Conservation (phyloP, 2,797 vertebrate genomes). For the Cygnus olor region DNA sequence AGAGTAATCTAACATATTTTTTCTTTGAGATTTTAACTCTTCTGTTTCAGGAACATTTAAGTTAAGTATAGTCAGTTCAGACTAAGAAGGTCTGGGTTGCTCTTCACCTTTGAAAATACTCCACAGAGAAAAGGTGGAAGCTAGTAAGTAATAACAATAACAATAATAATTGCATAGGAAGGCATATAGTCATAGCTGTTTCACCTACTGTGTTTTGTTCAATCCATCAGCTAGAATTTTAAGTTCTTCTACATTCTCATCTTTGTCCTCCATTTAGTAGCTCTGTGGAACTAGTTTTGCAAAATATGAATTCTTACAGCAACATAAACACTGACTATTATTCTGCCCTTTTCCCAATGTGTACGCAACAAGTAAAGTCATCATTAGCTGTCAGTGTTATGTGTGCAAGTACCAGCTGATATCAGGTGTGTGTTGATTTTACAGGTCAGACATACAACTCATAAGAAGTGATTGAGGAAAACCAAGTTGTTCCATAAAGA, state of each 20-base stretch:
- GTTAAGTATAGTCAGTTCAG: not conserved
- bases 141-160: not conserved
- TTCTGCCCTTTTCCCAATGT: not conserved
- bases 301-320: not conserved
- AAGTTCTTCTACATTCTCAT: not conserved
- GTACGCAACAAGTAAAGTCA: not conserved
- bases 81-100: not conserved
- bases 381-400: not conserved
- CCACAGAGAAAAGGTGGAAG: not conserved
- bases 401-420: not conserved
- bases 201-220: not conserved
- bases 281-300: not conserved
- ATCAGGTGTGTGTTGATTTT: not conserved
- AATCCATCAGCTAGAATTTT: not conserved
- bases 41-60: not conserved
- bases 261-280: not conserved
- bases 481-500: not conserved
- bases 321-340: not conserved
- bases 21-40: not conserved
- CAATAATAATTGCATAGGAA: too few relatives aligned
- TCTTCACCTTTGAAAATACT: not conserved
- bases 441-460: not conserved
- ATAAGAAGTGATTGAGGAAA: fast-evolving
- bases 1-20: not conserved
- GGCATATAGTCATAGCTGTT: not conserved